These are phyloP conservation scores for Schizaphis graminum DNA, from an alignment of 2,888 invertebrate genomes.

Conservation along the genomic window DNA sequence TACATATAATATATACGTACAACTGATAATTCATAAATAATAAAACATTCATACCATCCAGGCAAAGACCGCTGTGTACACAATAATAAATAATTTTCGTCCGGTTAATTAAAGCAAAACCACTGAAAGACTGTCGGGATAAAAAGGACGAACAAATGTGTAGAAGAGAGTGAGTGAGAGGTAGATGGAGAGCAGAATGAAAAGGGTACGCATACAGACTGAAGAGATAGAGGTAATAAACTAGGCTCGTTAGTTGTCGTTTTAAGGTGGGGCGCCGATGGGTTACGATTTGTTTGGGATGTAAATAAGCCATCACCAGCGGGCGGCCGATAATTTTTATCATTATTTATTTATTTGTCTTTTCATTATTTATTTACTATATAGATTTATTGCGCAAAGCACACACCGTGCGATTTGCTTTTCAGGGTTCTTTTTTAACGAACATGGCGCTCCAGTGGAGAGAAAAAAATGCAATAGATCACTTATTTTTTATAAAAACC, in stretches of 20 bases:
- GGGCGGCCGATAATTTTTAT: slow-evolving; percentile 66
- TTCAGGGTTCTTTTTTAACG: neutral
- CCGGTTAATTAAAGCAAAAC: slow-evolving; percentile 64
- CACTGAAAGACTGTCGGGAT: slow-evolving; percentile 57
- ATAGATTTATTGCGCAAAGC: slow-evolving; percentile 57
- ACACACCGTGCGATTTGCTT: slow-evolving; percentile 49
- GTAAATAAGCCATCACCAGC: slow-evolving; percentile 66
- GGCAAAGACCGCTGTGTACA: slow-evolving; percentile 57
- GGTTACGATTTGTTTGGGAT: slow-evolving; percentile 66
- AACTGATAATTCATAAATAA: slow-evolving; percentile 63
- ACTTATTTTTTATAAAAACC: slow-evolving; percentile 17
- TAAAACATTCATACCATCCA: slow-evolving; percentile 51
- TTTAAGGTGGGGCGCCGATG: slow-evolving; percentile 65
- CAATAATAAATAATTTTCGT: slow-evolving; percentile 66
- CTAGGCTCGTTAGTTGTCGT: slow-evolving; percentile 65
- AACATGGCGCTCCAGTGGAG: slow-evolving; percentile 5
- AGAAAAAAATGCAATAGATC: slow-evolving; percentile 40
- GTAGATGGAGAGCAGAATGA: neutral
- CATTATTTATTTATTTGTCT: slow-evolving; percentile 65
- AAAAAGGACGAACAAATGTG: slow-evolving; percentile 23
- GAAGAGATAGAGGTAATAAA: slow-evolving; percentile 55
- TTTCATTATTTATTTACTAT: slow-evolving; percentile 63
- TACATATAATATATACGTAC: slow-evolving; percentile 21
- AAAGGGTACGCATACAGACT: slow-evolving; percentile 8
- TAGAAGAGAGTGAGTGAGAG: neutral